Evolutionary conservation across 2,797 vertebrate species (phyloP).

Genomic region (Microctenopoma stevenorrisi): DNA sequence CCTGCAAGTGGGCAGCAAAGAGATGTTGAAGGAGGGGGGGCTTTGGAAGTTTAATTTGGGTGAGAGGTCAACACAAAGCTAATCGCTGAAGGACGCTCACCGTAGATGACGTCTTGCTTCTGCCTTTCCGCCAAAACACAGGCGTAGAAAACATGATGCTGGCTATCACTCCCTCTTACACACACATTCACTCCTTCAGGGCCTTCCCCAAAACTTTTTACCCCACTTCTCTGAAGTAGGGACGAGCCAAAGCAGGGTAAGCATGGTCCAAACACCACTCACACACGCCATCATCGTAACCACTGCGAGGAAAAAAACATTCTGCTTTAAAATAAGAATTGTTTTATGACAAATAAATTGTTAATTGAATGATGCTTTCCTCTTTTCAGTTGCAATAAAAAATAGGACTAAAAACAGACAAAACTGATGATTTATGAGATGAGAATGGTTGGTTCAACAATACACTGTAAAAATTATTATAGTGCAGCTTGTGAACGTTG

Average conservation of each 20-base stretch:
- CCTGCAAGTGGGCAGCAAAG: constrained; percentile 75
- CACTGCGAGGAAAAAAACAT: constrained; percentile 38
- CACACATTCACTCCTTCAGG: constrained; percentile 16
- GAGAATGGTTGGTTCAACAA: constrained; percentile 37
- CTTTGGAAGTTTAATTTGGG: constrained; percentile 81
- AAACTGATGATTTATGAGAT: constrained; percentile 48
- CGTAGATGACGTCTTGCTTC: constrained; percentile 50
- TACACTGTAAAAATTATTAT: constrained; percentile 38
- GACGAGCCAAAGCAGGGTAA: constrained; percentile 16
- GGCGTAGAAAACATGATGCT: constrained; percentile 35
- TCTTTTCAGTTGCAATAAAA: constrained; percentile 16
- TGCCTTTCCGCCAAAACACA: constrained; percentile 32
- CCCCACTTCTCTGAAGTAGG: constrained; percentile 10
- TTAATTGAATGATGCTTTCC: constrained; percentile 33
- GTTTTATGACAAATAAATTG: constrained; percentile 29
- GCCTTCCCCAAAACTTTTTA: constrained; percentile 2
- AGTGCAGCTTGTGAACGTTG: constrained; percentile 24
- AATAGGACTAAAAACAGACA: constrained; percentile 14
- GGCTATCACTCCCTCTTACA: constrained; percentile 4
- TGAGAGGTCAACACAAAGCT: constrained; percentile 80
- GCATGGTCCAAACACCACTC: constrained; percentile 39
- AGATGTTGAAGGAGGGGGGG: constrained; percentile 66
- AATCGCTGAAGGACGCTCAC: constrained; percentile 57
- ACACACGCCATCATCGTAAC: constrained; percentile 28
- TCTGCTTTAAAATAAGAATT: constrained; percentile 9